Base-by-base conservation (phyloP, 2,888 invertebrate species). In the Eupithecia abbreviata region DNA sequence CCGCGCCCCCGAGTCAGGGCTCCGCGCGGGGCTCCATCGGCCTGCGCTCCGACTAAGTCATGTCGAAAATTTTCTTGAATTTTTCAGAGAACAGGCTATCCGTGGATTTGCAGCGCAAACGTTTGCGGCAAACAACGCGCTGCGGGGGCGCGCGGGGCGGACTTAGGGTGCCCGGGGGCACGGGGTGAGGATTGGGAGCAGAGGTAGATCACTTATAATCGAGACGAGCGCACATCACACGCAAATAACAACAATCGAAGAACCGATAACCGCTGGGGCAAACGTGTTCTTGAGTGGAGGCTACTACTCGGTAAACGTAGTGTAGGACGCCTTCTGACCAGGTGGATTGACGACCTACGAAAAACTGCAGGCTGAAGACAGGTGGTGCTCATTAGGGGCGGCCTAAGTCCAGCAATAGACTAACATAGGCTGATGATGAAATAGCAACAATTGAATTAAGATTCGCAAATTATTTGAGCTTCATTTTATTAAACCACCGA, bases 71-170 rank as follows among this genome's bases (percentile, higher is more conserved):
- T 74, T 78, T 55, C 74, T 70, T 75, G 72, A 78, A 78, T 78
- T 79, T 77, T 79, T 76, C 74, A 74, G 72, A 71, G 75, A 76
- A 79, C 77, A 73, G 71, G 73, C 70, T 76, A 45, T 47, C 68
- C 55, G 74, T 47, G 76, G 83, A 84, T 87, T 86, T 84, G 80
- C 81, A 77, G 80, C 76, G 82, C 84, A 85, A 83, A 85, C 84
- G 83, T 85, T 81, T 78, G 78, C 82, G 80, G 85, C 62, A 74
- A 77, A 74, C 71, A 67, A 41, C 45, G 43, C 5, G 67, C 67
- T 42, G 45, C 45, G 18, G 45, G 67, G n/a, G 15, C n/a, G 47
- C 68, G 18, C 10, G n/a, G 47, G 5, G 68, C 42, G 55, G 30
- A 72, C 4, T 30, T 15, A 71, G 68, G 18, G 47, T 41, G 41